phyloP scores from a whole-genome alignment of 2,113 vertebrate genomes.

The Tautogolabrus adspersus region DNA sequence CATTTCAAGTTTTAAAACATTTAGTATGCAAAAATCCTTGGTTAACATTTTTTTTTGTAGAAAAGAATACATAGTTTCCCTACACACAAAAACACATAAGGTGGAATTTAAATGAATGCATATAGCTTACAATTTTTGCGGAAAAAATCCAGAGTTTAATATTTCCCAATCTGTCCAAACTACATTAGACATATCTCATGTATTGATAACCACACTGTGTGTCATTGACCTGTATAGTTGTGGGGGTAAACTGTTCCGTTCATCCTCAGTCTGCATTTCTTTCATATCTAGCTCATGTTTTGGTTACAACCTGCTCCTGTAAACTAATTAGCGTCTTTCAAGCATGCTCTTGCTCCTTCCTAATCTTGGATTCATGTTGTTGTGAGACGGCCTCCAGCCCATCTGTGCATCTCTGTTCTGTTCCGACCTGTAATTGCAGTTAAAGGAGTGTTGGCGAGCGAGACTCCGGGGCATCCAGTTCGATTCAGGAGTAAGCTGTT shows the following conservation, averaged over 20 bases:
- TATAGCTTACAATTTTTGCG: too few relatives aligned
- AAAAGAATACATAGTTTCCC: too few relatives aligned
- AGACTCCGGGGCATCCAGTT: constrained; percentile 51
- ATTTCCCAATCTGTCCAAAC: too few relatives aligned
- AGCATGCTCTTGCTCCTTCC: constrained; percentile 54
- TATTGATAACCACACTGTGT: background rate
- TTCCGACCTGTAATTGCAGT: background rate
- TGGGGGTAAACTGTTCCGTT: too few relatives aligned
- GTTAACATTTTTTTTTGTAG: too few relatives aligned
- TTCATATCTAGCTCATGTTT: constrained; percentile 7
- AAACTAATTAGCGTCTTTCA: constrained; percentile 11
- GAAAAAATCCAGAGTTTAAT: too few relatives aligned
- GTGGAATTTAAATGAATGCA: too few relatives aligned
- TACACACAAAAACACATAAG: too few relatives aligned
- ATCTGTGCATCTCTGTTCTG: background rate
- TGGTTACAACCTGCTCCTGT: constrained; percentile 11
- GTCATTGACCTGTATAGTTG: background rate
- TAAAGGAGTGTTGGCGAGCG: constrained; percentile 33
- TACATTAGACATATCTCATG: too few relatives aligned
- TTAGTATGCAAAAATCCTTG: too few relatives aligned
- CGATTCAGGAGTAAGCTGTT: background rate
- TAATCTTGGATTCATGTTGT: background rate
- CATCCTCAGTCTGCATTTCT: background rate
- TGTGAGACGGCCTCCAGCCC: constrained; percentile 26
- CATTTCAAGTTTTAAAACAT: too few relatives aligned